Evolutionary conservation across 2,113 vertebrate genomes (phyloP).

Genomic region (Gorsachius goisagi): DNA sequence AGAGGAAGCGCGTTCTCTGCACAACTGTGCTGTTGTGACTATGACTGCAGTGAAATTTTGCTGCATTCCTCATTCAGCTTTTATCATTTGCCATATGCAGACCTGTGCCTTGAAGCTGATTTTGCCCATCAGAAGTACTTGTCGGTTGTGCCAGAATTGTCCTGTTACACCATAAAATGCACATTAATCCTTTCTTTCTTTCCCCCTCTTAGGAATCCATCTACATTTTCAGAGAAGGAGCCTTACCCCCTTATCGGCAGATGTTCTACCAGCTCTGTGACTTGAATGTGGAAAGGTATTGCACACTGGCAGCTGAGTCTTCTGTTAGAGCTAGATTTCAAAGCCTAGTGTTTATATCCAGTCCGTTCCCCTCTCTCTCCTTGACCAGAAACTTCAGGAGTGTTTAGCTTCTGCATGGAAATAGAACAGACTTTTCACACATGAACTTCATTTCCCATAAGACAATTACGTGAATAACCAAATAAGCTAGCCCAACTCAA

Average conservation of each 20-base stretch:
- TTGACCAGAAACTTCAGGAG: neutral
- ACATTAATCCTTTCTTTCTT: neutral
- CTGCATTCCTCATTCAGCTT: neutral
- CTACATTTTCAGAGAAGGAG: slow-evolving; percentile 89
- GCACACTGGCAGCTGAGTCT: neutral
- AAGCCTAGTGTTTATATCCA: neutral
- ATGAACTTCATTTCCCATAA: neutral
- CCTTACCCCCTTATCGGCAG: slow-evolving; percentile 92
- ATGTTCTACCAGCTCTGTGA: slow-evolving; percentile 99
- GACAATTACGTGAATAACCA: neutral
- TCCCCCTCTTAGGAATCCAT: slow-evolving; percentile 79
- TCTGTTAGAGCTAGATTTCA: neutral
- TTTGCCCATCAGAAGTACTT: neutral
- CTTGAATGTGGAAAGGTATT: slow-evolving; percentile 87
- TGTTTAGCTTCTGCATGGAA: neutral
- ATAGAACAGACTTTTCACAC: neutral
- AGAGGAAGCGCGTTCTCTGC: neutral
- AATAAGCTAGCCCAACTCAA: neutral
- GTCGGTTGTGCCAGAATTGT: neutral
- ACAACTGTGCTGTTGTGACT: neutral
- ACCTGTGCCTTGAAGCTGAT: neutral
- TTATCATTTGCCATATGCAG: neutral
- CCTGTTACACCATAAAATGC: neutral
- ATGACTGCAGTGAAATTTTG: neutral
- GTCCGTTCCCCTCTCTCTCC: neutral